Evolutionary conservation across 2,888 invertebrate genomes (phyloP).

Genomic region (Keiferia lycopersicella): DNA sequence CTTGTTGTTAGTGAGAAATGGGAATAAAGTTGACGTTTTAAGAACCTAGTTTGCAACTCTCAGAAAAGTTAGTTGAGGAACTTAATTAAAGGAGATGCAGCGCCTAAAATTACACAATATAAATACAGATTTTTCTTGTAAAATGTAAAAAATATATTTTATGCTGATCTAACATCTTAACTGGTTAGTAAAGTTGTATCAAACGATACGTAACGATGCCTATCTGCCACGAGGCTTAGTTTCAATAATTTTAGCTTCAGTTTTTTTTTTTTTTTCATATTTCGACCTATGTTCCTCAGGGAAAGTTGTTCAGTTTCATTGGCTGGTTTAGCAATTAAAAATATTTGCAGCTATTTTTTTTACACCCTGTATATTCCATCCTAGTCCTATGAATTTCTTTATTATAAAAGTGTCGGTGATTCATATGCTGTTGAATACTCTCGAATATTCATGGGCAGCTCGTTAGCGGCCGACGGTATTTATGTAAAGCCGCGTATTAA

Average conservation of each 20-base stretch:
- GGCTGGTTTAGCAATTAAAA: no score
- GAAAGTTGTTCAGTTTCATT: no score
- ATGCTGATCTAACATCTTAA: no score
- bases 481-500: conserved; percentile 55
- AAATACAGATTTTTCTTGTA: not conserved
- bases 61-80: no score
- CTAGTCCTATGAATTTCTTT: conserved; percentile 56
- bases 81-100: no score
- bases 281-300: no score
- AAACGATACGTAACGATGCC: no score
- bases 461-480: conserved; percentile 65
- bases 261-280: no score
- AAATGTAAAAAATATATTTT: no score
- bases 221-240: no score
- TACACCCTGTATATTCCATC: conserved; percentile 25
- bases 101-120: not conserved
- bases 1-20: not conserved
- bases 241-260: no score
- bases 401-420: conserved; percentile 70
- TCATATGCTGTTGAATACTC: conserved; percentile 74
- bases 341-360: conserved; percentile 33
- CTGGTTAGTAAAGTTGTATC: no score
- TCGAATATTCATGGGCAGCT: conserved; percentile 72
- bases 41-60: not conserved
- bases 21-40: not conserved